Conservation (phyloP, 2,113 vertebrate species). For the Myrmecobius fasciatus region DNA sequence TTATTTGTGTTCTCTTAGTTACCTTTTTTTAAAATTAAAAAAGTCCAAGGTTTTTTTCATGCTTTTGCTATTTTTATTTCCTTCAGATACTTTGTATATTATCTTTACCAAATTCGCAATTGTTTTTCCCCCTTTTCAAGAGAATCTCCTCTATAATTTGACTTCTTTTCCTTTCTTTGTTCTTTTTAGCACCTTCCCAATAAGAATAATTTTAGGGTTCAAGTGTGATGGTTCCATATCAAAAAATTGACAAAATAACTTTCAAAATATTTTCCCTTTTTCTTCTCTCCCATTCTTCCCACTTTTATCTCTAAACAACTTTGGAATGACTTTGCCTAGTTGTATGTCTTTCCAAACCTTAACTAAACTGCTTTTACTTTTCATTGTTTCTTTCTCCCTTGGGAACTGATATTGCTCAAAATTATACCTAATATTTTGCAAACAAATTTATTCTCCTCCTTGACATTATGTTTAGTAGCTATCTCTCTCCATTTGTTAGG, state of each 20-base stretch:
- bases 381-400: background rate
- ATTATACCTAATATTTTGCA: background rate
- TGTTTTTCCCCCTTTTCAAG: background rate
- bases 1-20: background rate
- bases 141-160: background rate
- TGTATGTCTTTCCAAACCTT: background rate
- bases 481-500: background rate
- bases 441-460: background rate
- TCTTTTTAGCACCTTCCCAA: background rate
- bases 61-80: background rate
- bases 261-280: background rate
- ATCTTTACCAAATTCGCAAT: background rate
- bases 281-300: background rate
- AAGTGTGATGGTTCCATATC: background rate
- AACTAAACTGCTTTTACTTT: background rate
- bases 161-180: background rate
- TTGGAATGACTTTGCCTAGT: background rate
- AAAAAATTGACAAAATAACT: background rate
- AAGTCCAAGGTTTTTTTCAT: background rate
- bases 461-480: background rate
- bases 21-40: background rate
- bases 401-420: background rate
- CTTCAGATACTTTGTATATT: background rate
- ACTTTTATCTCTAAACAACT: background rate
- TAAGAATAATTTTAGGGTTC: background rate